phyloP scores from a whole-genome alignment of 1,140 invertebrate species.

The Ooceraea biroi region DNA sequence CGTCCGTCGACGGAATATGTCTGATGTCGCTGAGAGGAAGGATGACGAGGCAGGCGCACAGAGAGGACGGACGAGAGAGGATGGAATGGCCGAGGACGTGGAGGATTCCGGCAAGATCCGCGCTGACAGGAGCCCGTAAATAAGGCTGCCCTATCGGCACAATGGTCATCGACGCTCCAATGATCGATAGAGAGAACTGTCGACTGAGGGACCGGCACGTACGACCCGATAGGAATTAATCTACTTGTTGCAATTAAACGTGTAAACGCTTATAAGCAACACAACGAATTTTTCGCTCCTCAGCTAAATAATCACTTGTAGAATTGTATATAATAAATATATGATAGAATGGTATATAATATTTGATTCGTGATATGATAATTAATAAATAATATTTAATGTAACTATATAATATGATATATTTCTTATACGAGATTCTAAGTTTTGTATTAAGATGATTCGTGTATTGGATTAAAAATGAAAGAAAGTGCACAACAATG shows the following conservation, averaged over 20 bases:
- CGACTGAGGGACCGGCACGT: conserved; percentile 9
- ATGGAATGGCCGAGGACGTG: conserved; percentile 16
- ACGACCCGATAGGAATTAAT: background rate
- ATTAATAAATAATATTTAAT: background rate
- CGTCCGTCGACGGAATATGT: conserved; percentile 60
- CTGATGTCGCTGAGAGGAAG: conserved; percentile 63
- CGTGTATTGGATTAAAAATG: no score
- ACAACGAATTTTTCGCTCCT: no score
- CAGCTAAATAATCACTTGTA: no score
- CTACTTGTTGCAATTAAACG: conserved; percentile 16
- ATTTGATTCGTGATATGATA: background rate
- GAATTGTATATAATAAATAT: background rate
- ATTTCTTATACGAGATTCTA: no score
- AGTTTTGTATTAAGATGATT: background rate
- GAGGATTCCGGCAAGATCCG: conserved; percentile 38
- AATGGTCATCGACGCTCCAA: conserved; percentile 49
- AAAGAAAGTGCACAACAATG: background rate
- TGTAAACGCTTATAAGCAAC: background rate
- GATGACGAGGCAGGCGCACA: conserved; percentile 34
- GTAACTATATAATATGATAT: background rate
- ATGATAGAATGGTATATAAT: background rate
- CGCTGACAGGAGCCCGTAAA: conserved; percentile 65
- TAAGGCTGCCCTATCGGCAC: conserved; percentile 55
- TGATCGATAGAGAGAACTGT: conserved; percentile 40
- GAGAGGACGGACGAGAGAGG: background rate